Percentiles rank a stretch among this genome's conserved stretches.
phyloP scores from a whole-genome alignment of 2,888 invertebrate genomes.

The Synergus gifuensis region DNA sequence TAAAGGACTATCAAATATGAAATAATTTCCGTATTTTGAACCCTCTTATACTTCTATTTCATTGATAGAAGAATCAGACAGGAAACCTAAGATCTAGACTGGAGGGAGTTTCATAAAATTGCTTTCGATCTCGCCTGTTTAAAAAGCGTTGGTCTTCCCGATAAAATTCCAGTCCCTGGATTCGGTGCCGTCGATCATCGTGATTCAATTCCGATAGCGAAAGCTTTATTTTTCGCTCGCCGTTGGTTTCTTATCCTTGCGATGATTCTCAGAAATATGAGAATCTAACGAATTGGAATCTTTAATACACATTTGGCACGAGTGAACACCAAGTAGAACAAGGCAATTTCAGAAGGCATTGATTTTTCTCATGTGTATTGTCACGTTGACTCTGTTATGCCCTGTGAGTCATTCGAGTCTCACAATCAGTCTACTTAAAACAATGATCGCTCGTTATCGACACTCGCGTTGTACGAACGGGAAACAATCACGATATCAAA shows the following conservation, averaged over 20 bases:
- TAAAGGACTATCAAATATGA: background rate
- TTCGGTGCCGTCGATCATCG: slow-evolving; percentile 34
- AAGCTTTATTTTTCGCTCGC: background rate
- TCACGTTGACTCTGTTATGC: slow-evolving; percentile 63
- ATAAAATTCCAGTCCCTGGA: slow-evolving; percentile 38
- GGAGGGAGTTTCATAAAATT: slow-evolving; percentile 36
- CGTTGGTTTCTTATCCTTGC: background rate
- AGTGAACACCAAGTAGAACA: slow-evolving; percentile 71
- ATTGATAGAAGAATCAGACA: slow-evolving; percentile 7
- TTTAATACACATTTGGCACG: slow-evolving; percentile 66
- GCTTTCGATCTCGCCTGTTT: slow-evolving; percentile 36
- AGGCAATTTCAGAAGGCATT: slow-evolving; percentile 75
- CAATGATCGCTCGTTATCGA: slow-evolving; percentile 43
- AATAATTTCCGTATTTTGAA: slow-evolving; percentile 2
- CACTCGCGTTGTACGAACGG: slow-evolving; percentile 35
- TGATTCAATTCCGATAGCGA: slow-evolving; percentile 37
- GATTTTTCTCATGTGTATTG: slow-evolving; percentile 71
- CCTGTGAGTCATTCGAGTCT: slow-evolving; percentile 51
- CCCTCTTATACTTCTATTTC: background rate
- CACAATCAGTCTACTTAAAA: slow-evolving; percentile 38
- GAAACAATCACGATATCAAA: slow-evolving; percentile 35
- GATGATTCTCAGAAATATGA: slow-evolving; percentile 45
- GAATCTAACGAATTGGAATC: slow-evolving; percentile 45
- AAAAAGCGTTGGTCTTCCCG: slow-evolving; percentile 32
- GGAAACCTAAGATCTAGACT: slow-evolving; percentile 31